phyloP scores from a whole-genome alignment of 2,113 vertebrate species.

The Oostethus manadensis region DNA sequence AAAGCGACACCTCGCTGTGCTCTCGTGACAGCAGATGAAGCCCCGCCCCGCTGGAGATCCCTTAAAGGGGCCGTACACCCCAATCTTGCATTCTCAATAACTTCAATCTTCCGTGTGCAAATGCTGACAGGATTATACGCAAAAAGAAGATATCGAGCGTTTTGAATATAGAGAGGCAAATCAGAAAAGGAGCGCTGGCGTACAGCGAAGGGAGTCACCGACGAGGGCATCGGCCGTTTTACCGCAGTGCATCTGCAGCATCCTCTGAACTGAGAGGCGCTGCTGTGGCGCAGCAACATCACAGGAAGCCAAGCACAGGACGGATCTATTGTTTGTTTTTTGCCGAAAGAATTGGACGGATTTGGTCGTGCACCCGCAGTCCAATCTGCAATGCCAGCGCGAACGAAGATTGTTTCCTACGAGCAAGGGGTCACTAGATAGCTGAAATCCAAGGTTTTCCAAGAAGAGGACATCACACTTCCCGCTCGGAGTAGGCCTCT shows the following conservation, averaged over 20 bases:
- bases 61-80: constrained; percentile 39
- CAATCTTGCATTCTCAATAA: not conserved
- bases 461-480: constrained; percentile 14
- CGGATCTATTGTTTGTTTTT: not conserved
- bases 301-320: constrained; percentile 2
- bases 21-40: not conserved
- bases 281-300: constrained; percentile 26
- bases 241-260: constrained; percentile 71
- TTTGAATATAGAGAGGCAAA: not conserved
- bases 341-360: not conserved
- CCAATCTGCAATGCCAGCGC: constrained; percentile 33
- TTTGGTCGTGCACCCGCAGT: constrained; percentile 5
- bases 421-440: constrained; percentile 35
- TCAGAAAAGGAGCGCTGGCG: not conserved
- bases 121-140: not conserved
- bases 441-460: constrained; percentile 19
- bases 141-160: not conserved
- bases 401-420: constrained; percentile 23
- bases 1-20: not conserved
- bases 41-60: not conserved
- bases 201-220: constrained; percentile 1
- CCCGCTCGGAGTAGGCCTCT: constrained; percentile 22
- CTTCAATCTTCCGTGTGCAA: not conserved
- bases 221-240: constrained; percentile 36
- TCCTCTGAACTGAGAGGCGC: constrained; percentile 22